These are phyloP conservation scores for Diaprepes abbreviatus DNA, from an alignment of 2,888 invertebrate genomes.

Conservation along the genomic window DNA sequence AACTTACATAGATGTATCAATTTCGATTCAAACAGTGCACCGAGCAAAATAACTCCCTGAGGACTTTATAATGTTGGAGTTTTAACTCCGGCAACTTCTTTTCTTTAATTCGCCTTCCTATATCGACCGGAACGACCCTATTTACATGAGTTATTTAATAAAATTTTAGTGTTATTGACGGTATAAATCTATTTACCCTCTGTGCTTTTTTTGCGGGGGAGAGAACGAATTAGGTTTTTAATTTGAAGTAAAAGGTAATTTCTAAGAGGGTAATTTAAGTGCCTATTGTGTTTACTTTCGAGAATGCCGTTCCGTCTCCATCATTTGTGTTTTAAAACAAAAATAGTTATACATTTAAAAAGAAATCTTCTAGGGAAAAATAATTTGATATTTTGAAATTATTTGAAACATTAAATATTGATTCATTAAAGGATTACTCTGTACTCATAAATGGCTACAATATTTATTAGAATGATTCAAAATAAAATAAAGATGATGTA, in stretches of 20 bases:
- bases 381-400: too few species aligned
- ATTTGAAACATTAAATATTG: too few species aligned
- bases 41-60: conserved; percentile 53
- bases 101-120: conserved; percentile 61
- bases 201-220: conserved; percentile 14
- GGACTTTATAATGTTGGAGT: conserved; percentile 57
- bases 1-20: conserved; percentile 69
- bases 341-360: too few species aligned
- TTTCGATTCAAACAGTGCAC: conserved; percentile 59
- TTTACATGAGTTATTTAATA: conserved; percentile 61
- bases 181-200: conserved; percentile 50
- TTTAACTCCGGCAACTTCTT: conserved; percentile 60
- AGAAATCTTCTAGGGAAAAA: too few species aligned
- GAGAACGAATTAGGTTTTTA: conserved; percentile 38
- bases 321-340: too few species aligned
- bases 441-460: too few species aligned
- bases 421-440: too few species aligned
- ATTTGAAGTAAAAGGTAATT: conserved; percentile 28
- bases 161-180: conserved; percentile 55
- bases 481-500: too few species aligned
- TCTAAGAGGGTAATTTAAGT: neutral
- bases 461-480: too few species aligned
- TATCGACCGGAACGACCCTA: conserved; percentile 58
- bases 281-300: too few species aligned
- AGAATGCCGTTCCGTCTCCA: too few species aligned